Evolutionary conservation across 2,888 invertebrate species (phyloP).

Genomic region (Drosophila histrio): DNA sequence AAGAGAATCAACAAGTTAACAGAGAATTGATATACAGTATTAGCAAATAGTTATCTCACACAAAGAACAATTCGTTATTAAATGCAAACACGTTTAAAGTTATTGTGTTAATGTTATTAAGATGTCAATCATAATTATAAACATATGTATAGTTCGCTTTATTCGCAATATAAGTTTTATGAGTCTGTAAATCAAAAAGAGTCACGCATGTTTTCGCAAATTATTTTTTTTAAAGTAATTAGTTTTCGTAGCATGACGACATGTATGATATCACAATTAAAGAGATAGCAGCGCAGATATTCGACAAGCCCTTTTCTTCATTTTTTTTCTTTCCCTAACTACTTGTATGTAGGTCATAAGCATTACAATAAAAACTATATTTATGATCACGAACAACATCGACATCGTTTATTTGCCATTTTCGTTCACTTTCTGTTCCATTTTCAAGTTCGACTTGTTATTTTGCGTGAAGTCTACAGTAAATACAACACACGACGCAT

Average conservation of each 20-base stretch:
- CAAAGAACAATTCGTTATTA: neutral
- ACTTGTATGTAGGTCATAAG: slow-evolving; percentile 48
- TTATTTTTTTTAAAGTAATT: slow-evolving; percentile 56
- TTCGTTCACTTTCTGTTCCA: slow-evolving; percentile 39
- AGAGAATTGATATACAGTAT: slow-evolving; percentile 5
- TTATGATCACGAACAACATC: slow-evolving; percentile 36
- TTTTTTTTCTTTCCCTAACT: neutral
- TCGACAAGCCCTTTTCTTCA: slow-evolving; percentile 54
- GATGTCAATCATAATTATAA: neutral
- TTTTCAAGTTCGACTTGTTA: slow-evolving; percentile 64
- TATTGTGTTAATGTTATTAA: neutral
- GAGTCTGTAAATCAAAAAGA: slow-evolving; percentile 40
- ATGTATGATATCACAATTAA: slow-evolving; percentile 44
- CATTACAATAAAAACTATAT: slow-evolving; percentile 31
- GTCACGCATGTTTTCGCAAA: slow-evolving; percentile 54
- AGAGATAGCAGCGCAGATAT: slow-evolving; percentile 22
- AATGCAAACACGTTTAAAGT: neutral
- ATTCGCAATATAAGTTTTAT: slow-evolving; percentile 11
- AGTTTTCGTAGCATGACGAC: slow-evolving; percentile 44
- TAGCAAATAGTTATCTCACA: slow-evolving; percentile 2
- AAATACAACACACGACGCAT: slow-evolving; percentile 24
- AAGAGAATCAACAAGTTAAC: slow-evolving; percentile 40
- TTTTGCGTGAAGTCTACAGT: slow-evolving; percentile 22
- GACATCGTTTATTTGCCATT: slow-evolving; percentile 3
- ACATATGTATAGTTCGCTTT: neutral